These are phyloP conservation scores for Leptodactylus fuscus DNA, from an alignment of 2,113 vertebrate species.

Conservation along the genomic window DNA sequence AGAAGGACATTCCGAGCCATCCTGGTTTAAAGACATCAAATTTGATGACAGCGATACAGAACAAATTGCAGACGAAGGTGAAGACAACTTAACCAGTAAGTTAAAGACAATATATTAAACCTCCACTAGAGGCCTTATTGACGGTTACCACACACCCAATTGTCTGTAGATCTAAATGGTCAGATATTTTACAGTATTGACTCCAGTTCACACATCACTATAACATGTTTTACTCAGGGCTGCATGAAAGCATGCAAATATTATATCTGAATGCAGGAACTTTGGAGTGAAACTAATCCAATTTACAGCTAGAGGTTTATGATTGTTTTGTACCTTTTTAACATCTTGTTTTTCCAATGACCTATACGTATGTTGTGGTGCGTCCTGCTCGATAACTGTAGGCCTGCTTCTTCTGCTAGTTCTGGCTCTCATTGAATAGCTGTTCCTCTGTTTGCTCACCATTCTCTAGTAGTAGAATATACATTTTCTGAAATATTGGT, in stretches of 20 bases:
- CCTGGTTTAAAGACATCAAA: constrained; percentile 99
- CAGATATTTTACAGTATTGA: background rate
- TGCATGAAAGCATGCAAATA: background rate
- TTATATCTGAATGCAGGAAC: background rate
- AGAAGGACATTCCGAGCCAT: constrained; percentile 97
- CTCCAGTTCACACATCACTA: background rate
- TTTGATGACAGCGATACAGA: constrained; percentile 98
- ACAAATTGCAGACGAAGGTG: constrained; percentile 90
- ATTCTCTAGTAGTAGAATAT: background rate
- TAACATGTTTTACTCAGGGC: background rate
- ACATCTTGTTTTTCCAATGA: background rate
- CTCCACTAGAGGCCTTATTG: no score
- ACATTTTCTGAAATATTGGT: no score
- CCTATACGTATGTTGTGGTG: background rate
- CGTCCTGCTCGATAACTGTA: background rate
- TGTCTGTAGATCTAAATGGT: no score
- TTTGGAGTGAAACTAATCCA: background rate
- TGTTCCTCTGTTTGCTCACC: background rate
- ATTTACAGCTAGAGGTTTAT: background rate
- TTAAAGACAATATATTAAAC: constrained; percentile 49
- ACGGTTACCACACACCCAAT: no score
- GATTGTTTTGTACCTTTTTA: background rate
- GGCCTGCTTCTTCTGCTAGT: background rate
- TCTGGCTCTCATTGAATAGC: background rate
- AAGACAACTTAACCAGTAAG: constrained; percentile 89